Evolutionary conservation across 2,113 vertebrate species (phyloP), one percentile per base, ranked within the genome.

Genomic region (Crotalus helleri): DNA sequence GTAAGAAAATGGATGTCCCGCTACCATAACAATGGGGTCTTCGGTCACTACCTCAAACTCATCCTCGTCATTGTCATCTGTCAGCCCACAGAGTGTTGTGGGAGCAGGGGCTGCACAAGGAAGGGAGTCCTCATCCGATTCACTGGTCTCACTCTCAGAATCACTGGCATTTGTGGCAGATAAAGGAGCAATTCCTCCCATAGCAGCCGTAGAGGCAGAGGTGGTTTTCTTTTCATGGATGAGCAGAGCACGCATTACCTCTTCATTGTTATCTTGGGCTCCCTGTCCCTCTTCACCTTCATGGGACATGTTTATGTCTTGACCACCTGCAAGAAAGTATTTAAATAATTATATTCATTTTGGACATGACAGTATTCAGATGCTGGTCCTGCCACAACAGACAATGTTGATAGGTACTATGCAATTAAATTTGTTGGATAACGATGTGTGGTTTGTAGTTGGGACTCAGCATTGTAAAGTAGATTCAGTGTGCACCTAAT

Each of bases 101-200:
- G 96, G 91, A 0, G 58, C 23, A 4, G 96, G 1, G 0, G 97
- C 90, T 0, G 95, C 94, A 6, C 95, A 97, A 2, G 97, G 97
- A 6, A 97, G 97, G 29, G 97, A 97, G 11, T 99, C 99, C 9
- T 99, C 99, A 0, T 99, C 99, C 0, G 99, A 99, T 94, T 99
- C 99, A 0, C 99, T 99, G 21, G 99, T 99, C 97, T 99, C 99
- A 0, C 99, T 99, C 91, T 99, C 99, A 0, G 99, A 99, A 98
- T 99, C 99, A 33, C 99, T 99, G 29, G 96, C 98, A 0, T 98
- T 98, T 51, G 96, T 95, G 0, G 96, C 81, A 0, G 97, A 95
- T 58, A 97, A 87, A 0, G 98, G 97, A 86, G 97, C 97, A 0
- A 97, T 95, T 0, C 97, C 96, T 85, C 93, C 97, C 0, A 97